phyloP scores from a whole-genome alignment of 2,888 invertebrate genomes.

The Nesidiocoris tenuis region DNA sequence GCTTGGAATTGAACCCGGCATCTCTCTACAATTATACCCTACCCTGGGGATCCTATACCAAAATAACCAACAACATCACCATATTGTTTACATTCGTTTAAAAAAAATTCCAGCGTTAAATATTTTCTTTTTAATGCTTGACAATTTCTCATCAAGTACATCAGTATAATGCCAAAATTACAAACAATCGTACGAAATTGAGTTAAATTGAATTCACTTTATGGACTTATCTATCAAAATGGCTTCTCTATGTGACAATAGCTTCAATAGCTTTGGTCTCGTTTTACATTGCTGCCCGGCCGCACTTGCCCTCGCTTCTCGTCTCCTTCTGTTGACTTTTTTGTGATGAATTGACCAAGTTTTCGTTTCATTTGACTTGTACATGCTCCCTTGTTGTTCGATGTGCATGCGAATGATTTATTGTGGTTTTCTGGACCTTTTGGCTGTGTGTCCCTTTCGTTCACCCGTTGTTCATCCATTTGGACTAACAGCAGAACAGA shows the following conservation, averaged over 20 bases:
- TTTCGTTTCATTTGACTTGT: not conserved
- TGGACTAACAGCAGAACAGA: slow-evolving; percentile 25
- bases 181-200: too few relatives aligned
- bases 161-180: too few relatives aligned
- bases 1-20: too few relatives aligned
- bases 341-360: not conserved
- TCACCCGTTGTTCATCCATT: not conserved
- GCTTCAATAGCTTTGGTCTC: not conserved
- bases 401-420: slow-evolving; percentile 39
- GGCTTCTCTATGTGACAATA: not conserved
- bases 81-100: too few relatives aligned
- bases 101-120: too few relatives aligned
- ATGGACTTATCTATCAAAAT: not conserved
- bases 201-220: too few relatives aligned
- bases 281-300: not conserved
- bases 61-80: too few relatives aligned
- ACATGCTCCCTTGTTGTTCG: slow-evolving; percentile 11
- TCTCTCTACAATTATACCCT: too few relatives aligned
- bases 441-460: not conserved
- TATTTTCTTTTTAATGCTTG: too few relatives aligned
- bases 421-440: slow-evolving; percentile 26
- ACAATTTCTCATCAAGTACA: too few relatives aligned
- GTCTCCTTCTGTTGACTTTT: not conserved
- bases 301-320: slow-evolving; percentile 1
- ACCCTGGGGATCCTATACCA: too few relatives aligned